Evolutionary conservation across 2,113 vertebrate genomes (phyloP), one percentile per base, ranked within the genome.

Genomic region (Tragelaphus strepsiceros): DNA sequence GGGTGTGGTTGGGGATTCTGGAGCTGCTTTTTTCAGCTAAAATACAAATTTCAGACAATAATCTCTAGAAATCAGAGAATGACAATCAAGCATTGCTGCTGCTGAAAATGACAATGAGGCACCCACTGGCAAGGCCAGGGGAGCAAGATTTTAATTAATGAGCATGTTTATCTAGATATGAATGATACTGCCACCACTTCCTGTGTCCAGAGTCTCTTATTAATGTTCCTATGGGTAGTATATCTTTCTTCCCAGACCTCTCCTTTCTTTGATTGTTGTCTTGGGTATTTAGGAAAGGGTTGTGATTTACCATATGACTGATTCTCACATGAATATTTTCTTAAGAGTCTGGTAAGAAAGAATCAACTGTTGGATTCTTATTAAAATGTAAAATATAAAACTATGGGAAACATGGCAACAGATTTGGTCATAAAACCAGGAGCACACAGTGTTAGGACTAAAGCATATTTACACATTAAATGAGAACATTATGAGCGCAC

Each of bases 381-480:
- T 80, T 87, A 97, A 94, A 95, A 89, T n/a, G 28, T 39, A 83
- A 94, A 96, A 91, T 87, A 97, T 81, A 71, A 97, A 97, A 95
- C 58, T 62, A 87, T 17, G 8, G 35, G 49, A n/a, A 93, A 87
- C 93, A 96, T 71, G 84, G 91, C 82, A 97, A 98, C 97, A 97
- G 86, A 61, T 91, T 84, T 67, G 93, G 30, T 82, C 97, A 96
- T 98, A 98, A 98, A 98, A 96, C 86, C 89, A 94, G 30, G 93
- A 87, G 54, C 43, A 62, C 62, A 46, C 56, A 53, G 24, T 91
- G 83, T 84, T 61, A 94, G 86, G 28, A 77, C 89, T 97, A 96
- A 98, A 97, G 39, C 80, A 74, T 97, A 98, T 97, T 97, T 97
- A 81, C 95, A 98, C 97, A 90, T 90, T 92, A 96, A 97, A 97